Base-by-base conservation (phyloP, 2,888 invertebrate species). In the Agonum fuliginosum region DNA sequence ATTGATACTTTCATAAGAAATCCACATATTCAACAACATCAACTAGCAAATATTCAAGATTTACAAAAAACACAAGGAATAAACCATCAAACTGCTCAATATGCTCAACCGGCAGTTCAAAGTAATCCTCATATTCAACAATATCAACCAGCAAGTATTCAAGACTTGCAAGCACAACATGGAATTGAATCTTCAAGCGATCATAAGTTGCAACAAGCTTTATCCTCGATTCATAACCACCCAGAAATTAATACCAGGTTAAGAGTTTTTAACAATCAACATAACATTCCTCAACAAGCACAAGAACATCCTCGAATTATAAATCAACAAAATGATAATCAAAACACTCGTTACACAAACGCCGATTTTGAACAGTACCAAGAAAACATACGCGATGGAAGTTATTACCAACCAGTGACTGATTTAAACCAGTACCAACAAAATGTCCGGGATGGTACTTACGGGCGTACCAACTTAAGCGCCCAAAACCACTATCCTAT, bases 401-500 rank as follows among this genome's bases (percentile, higher is more conserved):
- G n/a, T n/a, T n/a, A n/a, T n/a, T 5, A 30, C 58, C 0, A 4
- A 27, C 17, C 46, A 46, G n/a, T n/a, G n/a, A n/a, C n/a, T n/a
- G n/a, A n/a, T n/a, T n/a, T n/a, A 46, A 46, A 17, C 17, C 12
- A n/a, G 0, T 24, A 4, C 22, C 22, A n/a, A 22, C 54, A 54
- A 54, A 10, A 0, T 12, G 8, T 14, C 19, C 48, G 34, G 22
- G 24, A 62, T 62, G 17, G 17, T 17, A 24, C 22, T 12, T 22
- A 54, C 1, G n/a, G n/a, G 12, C 22, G 12, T 8, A 12, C 54
- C n/a, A 54, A 54, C 10, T n/a, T 54, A 5, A 72, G 22, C 19
- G 30, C 48, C 30, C 74, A 74, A 65, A 65, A 62, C 5, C 14
- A 43, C 12, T 43, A 58, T 14, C 74, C 74, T 8, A n/a, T 74